A percentile compares a stretch with the other conserved stretches of the same genome.
Evolutionary conservation across 2,113 vertebrate species (phyloP).

Genomic region (Puffinus mauretanicus): DNA sequence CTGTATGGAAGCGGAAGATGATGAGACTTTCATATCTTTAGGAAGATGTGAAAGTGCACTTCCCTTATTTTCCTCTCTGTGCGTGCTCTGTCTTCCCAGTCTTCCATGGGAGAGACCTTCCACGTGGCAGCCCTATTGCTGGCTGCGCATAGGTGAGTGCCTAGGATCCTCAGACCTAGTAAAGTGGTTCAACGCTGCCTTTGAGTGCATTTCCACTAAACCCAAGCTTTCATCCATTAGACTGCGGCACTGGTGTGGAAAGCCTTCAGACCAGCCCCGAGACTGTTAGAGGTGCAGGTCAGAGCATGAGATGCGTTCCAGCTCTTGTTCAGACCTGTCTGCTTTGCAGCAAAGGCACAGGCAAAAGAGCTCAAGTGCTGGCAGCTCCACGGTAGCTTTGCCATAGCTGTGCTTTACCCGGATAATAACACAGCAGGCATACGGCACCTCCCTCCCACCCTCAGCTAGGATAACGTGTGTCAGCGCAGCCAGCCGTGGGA

Average conservation of each 20-base stretch:
- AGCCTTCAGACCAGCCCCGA: background rate
- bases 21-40: background rate
- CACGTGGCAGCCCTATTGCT: background rate
- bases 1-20: background rate
- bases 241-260: background rate
- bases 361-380: background rate
- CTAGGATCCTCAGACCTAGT: background rate
- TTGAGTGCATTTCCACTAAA: rapidly evolving
- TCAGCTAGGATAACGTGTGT: background rate
- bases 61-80: background rate
- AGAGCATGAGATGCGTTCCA: rapidly evolving
- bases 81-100: background rate
- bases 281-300: background rate
- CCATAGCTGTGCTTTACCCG: background rate
- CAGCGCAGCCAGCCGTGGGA: background rate
- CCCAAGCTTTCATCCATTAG: background rate
- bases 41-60: background rate
- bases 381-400: background rate
- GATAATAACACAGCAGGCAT: background rate
- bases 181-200: background rate
- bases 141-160: background rate
- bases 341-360: background rate
- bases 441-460: background rate
- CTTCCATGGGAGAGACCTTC: background rate
- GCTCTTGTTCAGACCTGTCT: background rate